Evolutionary conservation across 2,797 vertebrate genomes (phyloP).

Genomic region (Zalophus californianus): DNA sequence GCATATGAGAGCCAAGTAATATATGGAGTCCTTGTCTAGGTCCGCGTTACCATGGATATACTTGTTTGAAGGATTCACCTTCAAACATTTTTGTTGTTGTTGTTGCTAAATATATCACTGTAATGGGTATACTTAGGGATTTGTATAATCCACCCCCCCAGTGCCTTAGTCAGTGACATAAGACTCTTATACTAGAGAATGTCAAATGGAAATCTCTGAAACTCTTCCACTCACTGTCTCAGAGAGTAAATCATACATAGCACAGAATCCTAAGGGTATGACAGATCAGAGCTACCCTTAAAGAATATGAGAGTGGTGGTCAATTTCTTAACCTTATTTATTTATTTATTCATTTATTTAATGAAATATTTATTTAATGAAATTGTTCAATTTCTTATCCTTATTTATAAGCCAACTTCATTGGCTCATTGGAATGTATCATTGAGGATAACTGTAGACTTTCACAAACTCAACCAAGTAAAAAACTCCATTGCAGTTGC

Average conservation of each 20-base stretch:
- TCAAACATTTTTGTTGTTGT: neutral
- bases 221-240: neutral
- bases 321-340: neutral
- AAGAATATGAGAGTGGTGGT: neutral
- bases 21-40: neutral
- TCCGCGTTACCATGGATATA: neutral
- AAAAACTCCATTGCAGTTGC: neutral
- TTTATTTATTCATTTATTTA: neutral
- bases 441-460: neutral
- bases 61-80: neutral
- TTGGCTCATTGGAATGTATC: neutral
- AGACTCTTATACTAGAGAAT: neutral
- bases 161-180: neutral
- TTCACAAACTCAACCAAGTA: neutral
- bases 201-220: neutral
- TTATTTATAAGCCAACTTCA: neutral
- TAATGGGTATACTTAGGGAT: neutral
- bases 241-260: neutral
- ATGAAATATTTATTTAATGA: neutral
- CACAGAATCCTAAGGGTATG: neutral
- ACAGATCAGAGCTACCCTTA: neutral
- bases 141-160: neutral
- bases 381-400: neutral
- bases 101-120: neutral
- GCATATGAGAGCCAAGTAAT: neutral